Base-by-base conservation (phyloP, 1,140 invertebrate genomes). In the Uloborus diversus region DNA sequence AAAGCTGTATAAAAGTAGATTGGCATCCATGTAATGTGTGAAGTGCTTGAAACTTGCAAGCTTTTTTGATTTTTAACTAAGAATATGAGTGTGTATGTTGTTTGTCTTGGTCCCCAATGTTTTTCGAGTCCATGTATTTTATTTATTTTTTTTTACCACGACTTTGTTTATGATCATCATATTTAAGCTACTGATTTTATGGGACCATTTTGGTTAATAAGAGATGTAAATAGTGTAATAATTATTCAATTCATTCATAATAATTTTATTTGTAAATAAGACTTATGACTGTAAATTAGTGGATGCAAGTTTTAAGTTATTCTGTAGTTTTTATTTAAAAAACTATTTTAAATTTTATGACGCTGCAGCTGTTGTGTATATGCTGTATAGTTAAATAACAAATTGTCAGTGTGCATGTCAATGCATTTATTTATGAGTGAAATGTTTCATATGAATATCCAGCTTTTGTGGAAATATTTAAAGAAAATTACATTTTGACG, bases 161-260 rank as follows among this genome's bases (percentile, higher is more conserved):
- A 25, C 13, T n/a, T 71, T 71, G 42, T 73, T 73, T 73, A 42
- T 75, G n/a, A 30, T 20, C 17, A 17, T n/a, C n/a, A n/a, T n/a
- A n/a, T n/a, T n/a, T n/a, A n/a, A n/a, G n/a, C n/a, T n/a, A n/a
- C n/a, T n/a, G n/a, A n/a, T n/a, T n/a, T n/a, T n/a, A n/a, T n/a
- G 57, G 71, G 59, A 75, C 57, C 71, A 75, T 75, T 75, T 62
- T 62, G 37, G 62, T 75, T 11, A 51, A 32, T 61, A n/a, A 61
- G 25, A 35, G 2, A 20, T 64, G 57, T 17, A 49, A 17, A 30
- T 17, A 25, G 30, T 47, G 30, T 62, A 75, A 23, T 32, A 27
- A 47, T n/a, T 42, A 23, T 49, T 27, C 30, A 4, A 7, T n/a
- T n/a, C n/a, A n/a, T n/a, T n/a, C n/a, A n/a, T n/a, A n/a, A n/a